These are phyloP conservation scores for Styela clava DNA, from an alignment of 23 tunicate genomes.

Conservation along the genomic window DNA sequence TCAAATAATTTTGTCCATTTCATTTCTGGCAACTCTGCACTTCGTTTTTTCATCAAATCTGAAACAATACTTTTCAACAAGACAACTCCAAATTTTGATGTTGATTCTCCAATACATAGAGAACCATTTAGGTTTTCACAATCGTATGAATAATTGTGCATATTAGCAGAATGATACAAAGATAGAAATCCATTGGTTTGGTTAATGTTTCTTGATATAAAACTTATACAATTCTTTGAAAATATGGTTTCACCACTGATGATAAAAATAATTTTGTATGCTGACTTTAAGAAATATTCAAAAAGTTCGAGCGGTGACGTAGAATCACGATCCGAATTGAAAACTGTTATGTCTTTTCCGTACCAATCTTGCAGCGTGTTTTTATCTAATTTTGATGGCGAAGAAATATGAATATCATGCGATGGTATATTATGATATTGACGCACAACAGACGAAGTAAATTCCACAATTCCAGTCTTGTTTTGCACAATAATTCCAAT, in stretches of 20 bases:
- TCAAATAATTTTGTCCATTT: background rate
- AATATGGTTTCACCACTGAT: conserved; percentile 3
- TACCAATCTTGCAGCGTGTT: conserved; percentile 1
- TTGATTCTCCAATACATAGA: background rate
- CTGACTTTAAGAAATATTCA: background rate
- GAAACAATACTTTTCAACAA: background rate
- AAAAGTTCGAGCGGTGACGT: background rate
- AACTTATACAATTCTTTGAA: background rate
- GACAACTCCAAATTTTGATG: background rate
- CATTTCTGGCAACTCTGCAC: too few relatives aligned
- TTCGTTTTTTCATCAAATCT: background rate
- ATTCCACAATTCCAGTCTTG: background rate
- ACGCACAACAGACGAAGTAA: background rate
- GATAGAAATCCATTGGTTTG: conserved; percentile 5
- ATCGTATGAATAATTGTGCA: conserved; percentile 9
- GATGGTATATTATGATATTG: background rate
- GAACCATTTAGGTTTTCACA: background rate
- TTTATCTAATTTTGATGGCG: background rate
- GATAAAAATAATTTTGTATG: background rate
- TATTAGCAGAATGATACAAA: conserved; percentile 8
- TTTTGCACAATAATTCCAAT: background rate
- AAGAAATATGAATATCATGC: too few relatives aligned
- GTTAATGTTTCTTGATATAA: background rate
- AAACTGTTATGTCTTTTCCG: background rate
- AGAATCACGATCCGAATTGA: too few relatives aligned